Evolutionary conservation across 2,113 vertebrate species (phyloP), one percentile per base, ranked within the genome.

Genomic region (Poecilia latipinna): DNA sequence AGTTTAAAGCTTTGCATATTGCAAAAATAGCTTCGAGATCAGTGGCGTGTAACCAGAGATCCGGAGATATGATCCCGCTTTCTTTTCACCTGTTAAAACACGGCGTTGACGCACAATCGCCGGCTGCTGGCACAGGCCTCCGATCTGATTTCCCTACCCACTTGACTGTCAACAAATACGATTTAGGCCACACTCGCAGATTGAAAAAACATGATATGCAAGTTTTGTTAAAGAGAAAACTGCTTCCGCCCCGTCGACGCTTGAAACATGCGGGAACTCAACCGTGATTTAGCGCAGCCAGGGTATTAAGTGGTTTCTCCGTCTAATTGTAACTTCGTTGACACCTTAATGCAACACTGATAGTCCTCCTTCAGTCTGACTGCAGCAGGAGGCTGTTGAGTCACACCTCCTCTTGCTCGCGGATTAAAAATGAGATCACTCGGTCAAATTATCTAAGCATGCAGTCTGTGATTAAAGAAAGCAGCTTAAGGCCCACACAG

Each of bases 361-460:
- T 61, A 66, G 12, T 39, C 61, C 63, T 57, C 12, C 24, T 73
- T n/a, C 44, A 22, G 19, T 15, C 68, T 35, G 62, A 39, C 8
- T 32, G 31, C 61, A 90, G 61, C 85, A 70, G 70, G 73, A 85
- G 75, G 84, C 57, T 78, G 86, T 87, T 87, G 90, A 90, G 86
- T 91, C 90, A 93, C 79, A 75, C 72, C 71, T 51, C 44, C 64
- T 71, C 35, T 80, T 69, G 35, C 54, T 71, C 44, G 68, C 62
- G 78, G 89, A 88, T 90, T 89, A 91, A 90, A 82, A 84, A 88
- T 92, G 92, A 93, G 90, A 82, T 92, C 91, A 92, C 86, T 61
- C 60, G 31, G 77, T 82, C 83, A 87, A 82, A 82, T 86, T 81
- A 83, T 83, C 65, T 80, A 78, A 86, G 80, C 72, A 66, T 68